A percentile compares a stretch with the other conserved stretches of the same genome.
Conservation (phyloP, 2,888 invertebrate species). For the Tinea pellionella region DNA sequence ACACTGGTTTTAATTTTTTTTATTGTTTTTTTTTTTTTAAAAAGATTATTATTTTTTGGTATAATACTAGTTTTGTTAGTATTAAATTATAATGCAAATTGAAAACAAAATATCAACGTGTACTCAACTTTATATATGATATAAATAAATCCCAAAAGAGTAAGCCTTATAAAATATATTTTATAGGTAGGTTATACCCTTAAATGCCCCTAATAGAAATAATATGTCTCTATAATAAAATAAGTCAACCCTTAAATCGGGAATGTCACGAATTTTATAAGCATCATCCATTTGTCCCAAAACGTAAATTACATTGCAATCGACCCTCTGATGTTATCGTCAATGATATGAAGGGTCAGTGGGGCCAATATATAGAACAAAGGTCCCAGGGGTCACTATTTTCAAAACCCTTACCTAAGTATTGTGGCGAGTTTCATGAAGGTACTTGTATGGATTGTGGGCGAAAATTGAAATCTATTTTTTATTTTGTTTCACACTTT, state of each 20-base stretch:
- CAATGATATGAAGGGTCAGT: conserved; percentile 3
- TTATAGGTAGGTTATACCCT: too few species aligned
- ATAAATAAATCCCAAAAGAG: too few species aligned
- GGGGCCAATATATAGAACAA: conserved; percentile 7
- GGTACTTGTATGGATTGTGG: not conserved
- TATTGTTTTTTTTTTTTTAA: too few species aligned
- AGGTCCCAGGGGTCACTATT: not conserved
- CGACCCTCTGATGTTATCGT: conserved; percentile 1
- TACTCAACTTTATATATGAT: too few species aligned
- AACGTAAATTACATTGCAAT: conserved; percentile 8
- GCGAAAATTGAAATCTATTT: not conserved
- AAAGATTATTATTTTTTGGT: too few species aligned
- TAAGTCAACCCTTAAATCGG: not conserved
- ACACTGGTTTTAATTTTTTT: too few species aligned
- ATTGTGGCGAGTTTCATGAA: not conserved
- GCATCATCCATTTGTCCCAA: not conserved
- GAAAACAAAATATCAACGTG: too few species aligned
- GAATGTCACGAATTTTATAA: conserved; percentile 3
- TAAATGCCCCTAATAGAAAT: not conserved
- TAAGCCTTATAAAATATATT: too few species aligned
- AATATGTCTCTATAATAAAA: not conserved
- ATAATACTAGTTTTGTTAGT: too few species aligned
- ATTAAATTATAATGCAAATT: too few species aligned
- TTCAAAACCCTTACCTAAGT: not conserved
- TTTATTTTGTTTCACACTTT: too few species aligned